Base-by-base conservation (phyloP, 2,797 vertebrate genomes). In the Pangasius krempfi region DNA sequence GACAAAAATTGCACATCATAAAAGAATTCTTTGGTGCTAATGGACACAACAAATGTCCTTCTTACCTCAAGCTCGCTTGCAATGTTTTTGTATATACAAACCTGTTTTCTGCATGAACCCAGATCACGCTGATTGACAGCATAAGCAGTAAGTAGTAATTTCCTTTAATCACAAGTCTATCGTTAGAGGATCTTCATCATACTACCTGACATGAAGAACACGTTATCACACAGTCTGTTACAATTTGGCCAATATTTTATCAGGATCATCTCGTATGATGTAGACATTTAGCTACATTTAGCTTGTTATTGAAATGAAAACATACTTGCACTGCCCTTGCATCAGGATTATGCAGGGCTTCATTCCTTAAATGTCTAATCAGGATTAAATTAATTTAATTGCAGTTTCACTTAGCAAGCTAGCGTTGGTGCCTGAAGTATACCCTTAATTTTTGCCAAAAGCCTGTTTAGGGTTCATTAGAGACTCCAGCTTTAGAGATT, bases 311-410 rank as follows among this genome's bases (percentile, higher is more conserved):
- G 20, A 47, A 60, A 47, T n/a, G 8, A 30, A 40, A 75, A 44
- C 8, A 37, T 47, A 10, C 37, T 62, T 66, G 30, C 78, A 5
- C 50, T 44, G 64, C 16, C 18, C 8, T 70, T 58, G 37, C 64
- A 58, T n/a, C 47, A 54, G 8, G 22, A 54, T 56, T 37, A 37
- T 8, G 5, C 27, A 5, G 5, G 22, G 47, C 13, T 40, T 87
- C 30, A 14, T 73, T 87, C 30, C 6, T 60, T 22, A 78, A 81
- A 56, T 12, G 20, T 7, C n/a, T 73, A 27, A 82, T 81, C 40
- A 84, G 44, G 60, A 84, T 30, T 84, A 20, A 22, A 50, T 52
- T 30, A 30, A 84, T 66, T 66, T 68, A 30, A 84, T 50, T 68
- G 44, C 62, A 12, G 16, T 30, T 52, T 68, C 40, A 7, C 37